Base-by-base conservation (phyloP, 2,113 vertebrate genomes). In the Tragelaphus strepsiceros region DNA sequence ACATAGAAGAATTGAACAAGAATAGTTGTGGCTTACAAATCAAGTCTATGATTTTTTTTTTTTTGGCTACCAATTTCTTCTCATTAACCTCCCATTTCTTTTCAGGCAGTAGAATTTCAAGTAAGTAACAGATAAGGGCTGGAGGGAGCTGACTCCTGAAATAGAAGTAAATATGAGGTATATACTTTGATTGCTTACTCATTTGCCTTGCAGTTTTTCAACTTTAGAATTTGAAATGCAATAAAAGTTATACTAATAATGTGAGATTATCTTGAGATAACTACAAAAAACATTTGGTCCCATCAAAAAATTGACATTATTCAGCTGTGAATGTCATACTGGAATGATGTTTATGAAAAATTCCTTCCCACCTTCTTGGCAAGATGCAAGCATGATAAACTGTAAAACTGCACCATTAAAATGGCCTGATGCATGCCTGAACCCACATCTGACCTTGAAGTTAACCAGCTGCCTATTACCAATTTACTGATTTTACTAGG, bases 401-500 rank as follows among this genome's bases (percentile, higher is more conserved):
- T 97, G 28, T 98, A 97, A 97, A 98, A 93, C 6, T 21, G n/a
- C 78, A 83, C 58, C 58, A 43, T 95, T 96, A 61, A 86, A 92
- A 58, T 88, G 71, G 61, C n/a, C 62, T 82, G 62, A 35, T 83
- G 17, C 88, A 54, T 91, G 51, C 92, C 96, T 97, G 86, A 88
- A 97, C 16, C 56, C 80, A 67, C 77, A 77, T 96, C 17, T 97
- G 91, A 83, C 91, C 98, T 98, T 97, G 95, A 98, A 97, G 91
- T 94, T 93, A 74, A 39, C 61, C 54, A 51, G 62, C 30, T 93
- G 78, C 81, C 78, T 95, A 54, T 90, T 97, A 88, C 58, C 87
- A 96, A 90, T 98, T 97, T 97, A 67, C 91, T 49, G 88, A 16
- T 96, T 98, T 98, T 97, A 97, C n/a, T 95, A 74, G 94, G 90